phyloP scores from a whole-genome alignment of 2,888 invertebrate genomes.

The Pelosia muscerda region DNA sequence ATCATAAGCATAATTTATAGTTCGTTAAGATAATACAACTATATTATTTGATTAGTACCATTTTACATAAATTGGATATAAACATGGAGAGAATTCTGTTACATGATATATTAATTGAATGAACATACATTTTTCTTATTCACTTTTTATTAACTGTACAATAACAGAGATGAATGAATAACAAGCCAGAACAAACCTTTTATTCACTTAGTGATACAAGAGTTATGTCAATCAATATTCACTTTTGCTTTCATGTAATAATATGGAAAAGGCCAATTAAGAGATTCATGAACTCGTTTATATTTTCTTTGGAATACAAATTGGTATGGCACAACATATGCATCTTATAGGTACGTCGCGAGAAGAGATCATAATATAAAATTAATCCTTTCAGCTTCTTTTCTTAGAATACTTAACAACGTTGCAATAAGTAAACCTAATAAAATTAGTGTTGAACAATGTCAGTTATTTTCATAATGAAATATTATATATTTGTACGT shows the following conservation, averaged over 20 bases:
- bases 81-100: background rate
- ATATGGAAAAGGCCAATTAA: no score
- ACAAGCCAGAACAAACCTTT: no score
- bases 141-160: background rate
- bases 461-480: background rate
- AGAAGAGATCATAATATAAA: background rate
- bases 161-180: background rate
- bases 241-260: no score
- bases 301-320: background rate
- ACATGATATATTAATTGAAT: background rate
- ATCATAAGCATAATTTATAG: conserved; percentile 9
- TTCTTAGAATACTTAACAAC: background rate
- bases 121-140: background rate
- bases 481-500: background rate
- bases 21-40: background rate
- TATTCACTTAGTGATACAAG: no score
- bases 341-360: no score
- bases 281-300: background rate
- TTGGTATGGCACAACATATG: background rate
- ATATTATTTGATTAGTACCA: background rate
- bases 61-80: background rate
- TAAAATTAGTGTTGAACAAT: background rate
- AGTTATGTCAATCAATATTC: no score
- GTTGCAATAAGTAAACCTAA: background rate
- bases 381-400: background rate